Evolutionary conservation across 2,888 invertebrate genomes (phyloP), one percentile per base, ranked within the genome.

Genomic region (Pristionchus maxplancki): DNA sequence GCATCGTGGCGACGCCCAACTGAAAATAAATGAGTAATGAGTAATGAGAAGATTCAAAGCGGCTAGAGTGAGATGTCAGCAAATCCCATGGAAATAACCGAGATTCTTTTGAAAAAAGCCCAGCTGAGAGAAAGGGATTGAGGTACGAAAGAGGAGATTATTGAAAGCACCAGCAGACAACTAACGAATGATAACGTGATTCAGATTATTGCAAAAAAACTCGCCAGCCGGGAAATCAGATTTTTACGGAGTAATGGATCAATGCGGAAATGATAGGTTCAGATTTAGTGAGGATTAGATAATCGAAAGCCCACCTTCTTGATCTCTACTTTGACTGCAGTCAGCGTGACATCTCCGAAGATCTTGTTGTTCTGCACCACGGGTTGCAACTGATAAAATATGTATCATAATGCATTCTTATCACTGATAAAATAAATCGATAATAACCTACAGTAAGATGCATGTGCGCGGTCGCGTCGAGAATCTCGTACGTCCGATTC

Each of bases 271-370:
- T n/a, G 44, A 44, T 11, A 44, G 44, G 44, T 44, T 58, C n/a
- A 9, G 58, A 1, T 5, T 4, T 24, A 1, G 58, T n/a, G 9
- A 71, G 24, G 3, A 34, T 34, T 11, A 6, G 24, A 28, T 17
- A 44, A 34, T 15, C 44, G 0, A 8, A n/a, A n/a, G n/a, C n/a
- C n/a, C n/a, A 85, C 93, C 89, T 93, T 92, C 71, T 93, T 92
- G n/a, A 94, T 92, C 88, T 94, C 93, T 89, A 94, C 92, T 88
- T 94, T 94, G 24, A 94, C 94, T 58, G 91, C 93, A 17, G 93
- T 93, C 85, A 94, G 83, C 28, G 92, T 91, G 11, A 94, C 92
- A 87, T 94, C 94, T 78, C 94, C 93, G 90, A 92, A 93, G 40
- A 94, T 87, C 67, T 93, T 90, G 17, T 92, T 92, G 88, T 94